Conservation (phyloP, 2,888 invertebrate species). For the Eustalomyia histrio region DNA sequence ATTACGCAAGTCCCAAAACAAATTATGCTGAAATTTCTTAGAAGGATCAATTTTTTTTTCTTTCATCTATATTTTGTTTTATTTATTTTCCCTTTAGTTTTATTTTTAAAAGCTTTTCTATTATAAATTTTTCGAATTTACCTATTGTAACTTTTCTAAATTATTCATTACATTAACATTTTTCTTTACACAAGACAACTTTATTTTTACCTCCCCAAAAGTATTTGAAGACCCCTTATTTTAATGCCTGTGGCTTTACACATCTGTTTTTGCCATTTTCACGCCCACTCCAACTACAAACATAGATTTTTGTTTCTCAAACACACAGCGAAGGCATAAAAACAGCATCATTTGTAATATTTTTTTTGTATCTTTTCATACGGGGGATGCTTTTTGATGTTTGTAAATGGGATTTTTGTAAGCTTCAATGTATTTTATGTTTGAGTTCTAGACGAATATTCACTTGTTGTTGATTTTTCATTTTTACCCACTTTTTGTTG, state of each 20-base stretch:
- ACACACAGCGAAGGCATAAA: conserved; percentile 12
- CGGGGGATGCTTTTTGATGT: conserved; percentile 27
- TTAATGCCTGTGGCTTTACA: conserved; percentile 55
- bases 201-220: too few species aligned
- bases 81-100: background rate
- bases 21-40: too few species aligned
- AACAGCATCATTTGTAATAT: conserved; percentile 41
- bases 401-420: conserved; percentile 44
- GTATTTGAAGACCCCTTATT: background rate
- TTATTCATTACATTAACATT: too few species aligned
- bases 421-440: conserved; percentile 20
- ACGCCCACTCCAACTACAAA: conserved; percentile 26
- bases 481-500: conserved; percentile 47
- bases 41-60: background rate
- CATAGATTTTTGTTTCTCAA: background rate
- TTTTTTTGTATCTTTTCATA: conserved; percentile 1
- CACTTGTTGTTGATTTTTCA: conserved; percentile 61
- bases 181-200: too few species aligned
- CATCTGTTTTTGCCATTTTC: conserved; percentile 62
- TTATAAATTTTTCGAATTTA: too few species aligned
- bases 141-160: too few species aligned
- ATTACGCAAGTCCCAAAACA: too few species aligned
- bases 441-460: conserved; percentile 22
- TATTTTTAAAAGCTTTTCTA: background rate
- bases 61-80: background rate